A percentile compares a stretch with the other conserved stretches of the same genome.
Conservation (phyloP, 2,113 vertebrate species). For the Stegostoma tigrinum region DNA sequence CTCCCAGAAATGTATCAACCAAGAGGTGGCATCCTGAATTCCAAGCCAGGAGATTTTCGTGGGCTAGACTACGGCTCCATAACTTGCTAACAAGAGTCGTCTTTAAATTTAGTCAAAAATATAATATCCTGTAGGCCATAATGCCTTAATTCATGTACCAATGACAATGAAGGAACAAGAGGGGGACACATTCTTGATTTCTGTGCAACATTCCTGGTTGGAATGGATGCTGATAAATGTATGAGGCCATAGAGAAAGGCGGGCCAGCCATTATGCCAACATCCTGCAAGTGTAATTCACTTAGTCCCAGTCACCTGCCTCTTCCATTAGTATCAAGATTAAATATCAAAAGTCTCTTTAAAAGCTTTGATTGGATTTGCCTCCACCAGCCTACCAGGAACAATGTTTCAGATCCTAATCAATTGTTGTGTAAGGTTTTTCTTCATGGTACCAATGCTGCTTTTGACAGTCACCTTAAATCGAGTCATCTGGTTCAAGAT, state of each 20-base stretch:
- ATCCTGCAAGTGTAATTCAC: not conserved
- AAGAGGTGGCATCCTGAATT: not conserved
- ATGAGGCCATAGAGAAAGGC: too few species aligned
- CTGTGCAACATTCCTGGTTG: not conserved
- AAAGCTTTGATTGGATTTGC: too few species aligned
- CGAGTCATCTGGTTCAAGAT: not conserved
- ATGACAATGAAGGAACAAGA: not conserved
- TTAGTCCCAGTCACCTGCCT: not conserved
- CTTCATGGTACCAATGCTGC: not conserved
- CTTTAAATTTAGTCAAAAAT: too few species aligned
- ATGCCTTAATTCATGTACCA: not conserved
- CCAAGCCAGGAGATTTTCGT: not conserved
- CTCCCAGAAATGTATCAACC: not conserved
- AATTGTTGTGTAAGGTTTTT: not conserved
- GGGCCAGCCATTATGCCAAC: not conserved
- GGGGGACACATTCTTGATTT: not conserved
- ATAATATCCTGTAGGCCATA: not conserved
- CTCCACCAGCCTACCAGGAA: not conserved
- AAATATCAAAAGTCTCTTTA: too few species aligned
- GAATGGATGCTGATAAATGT: not conserved
- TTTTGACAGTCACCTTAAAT: not conserved
- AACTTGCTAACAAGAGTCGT: not conserved
- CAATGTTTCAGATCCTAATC: not conserved
- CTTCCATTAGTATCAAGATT: not conserved
- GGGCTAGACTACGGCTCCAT: not conserved